Evolutionary conservation across 1,140 invertebrate species (phyloP).

Genomic region (Amphibalanus amphitrite): DNA sequence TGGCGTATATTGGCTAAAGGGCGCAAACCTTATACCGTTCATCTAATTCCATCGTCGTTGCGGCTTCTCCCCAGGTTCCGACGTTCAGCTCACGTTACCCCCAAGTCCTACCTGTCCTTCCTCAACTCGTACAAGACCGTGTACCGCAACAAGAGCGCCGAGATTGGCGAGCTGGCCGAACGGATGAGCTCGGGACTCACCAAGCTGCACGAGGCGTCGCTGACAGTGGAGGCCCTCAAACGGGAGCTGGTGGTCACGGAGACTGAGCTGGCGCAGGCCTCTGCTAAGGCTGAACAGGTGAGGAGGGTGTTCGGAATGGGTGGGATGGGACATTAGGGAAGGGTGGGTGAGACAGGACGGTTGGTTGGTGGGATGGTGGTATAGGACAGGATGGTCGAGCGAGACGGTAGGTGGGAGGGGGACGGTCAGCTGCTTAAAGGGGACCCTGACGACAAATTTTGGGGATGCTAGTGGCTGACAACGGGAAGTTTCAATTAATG

Average conservation of each 20-base stretch:
- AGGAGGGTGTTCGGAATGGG: too few relatives aligned
- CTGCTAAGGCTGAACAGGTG: conserved; percentile 63
- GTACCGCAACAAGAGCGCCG: conserved; percentile 62
- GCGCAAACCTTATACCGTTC: too few relatives aligned
- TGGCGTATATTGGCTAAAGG: too few relatives aligned
- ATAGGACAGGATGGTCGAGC: too few relatives aligned
- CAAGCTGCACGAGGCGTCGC: conserved; percentile 84
- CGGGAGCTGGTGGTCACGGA: conserved; percentile 87
- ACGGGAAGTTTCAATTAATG: too few relatives aligned
- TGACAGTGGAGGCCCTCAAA: conserved; percentile 75
- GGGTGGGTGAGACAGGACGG: background rate
- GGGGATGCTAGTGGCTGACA: too few relatives aligned
- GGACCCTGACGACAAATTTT: too few relatives aligned
- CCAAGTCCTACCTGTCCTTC: conserved; percentile 92
- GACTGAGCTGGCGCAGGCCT: conserved; percentile 71
- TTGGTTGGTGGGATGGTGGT: too few relatives aligned
- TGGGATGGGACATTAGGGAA: background rate
- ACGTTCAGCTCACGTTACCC: conserved; percentile 85
- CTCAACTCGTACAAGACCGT: conserved; percentile 88
- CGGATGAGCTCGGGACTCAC: conserved; percentile 85
- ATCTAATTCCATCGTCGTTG: too few relatives aligned
- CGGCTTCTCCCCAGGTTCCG: conserved; percentile 41
- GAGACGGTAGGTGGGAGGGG: too few relatives aligned
- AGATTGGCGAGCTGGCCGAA: conserved; percentile 69
- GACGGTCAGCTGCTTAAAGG: too few relatives aligned